phyloP scores from a whole-genome alignment of 2,888 invertebrate genomes.

The Marronus borbonicus region DNA sequence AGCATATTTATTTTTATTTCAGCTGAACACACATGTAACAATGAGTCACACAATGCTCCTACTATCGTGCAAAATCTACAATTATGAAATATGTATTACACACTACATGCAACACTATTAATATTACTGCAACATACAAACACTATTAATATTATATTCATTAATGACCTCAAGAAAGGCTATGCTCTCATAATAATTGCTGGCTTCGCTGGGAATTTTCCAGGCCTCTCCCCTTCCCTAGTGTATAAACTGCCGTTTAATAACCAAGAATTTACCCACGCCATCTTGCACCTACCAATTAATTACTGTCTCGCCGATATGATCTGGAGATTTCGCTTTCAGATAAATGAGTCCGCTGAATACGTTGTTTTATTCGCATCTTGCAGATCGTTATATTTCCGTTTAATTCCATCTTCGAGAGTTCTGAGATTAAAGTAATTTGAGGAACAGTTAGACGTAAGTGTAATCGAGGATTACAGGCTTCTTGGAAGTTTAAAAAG shows the following conservation, averaged over 20 bases:
- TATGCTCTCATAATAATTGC: neutral
- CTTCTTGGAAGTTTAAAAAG: neutral
- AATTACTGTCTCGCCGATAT: conserved; percentile 38
- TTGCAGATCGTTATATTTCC: neutral
- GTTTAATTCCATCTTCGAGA: neutral
- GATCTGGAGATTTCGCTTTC: conserved; percentile 35
- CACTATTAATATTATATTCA: neutral
- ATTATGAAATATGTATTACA: no score
- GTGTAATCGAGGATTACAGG: neutral
- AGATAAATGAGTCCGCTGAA: conserved; percentile 15
- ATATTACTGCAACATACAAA: no score
- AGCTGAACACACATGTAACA: no score
- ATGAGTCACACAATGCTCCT: no score
- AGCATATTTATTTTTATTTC: no score
- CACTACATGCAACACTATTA: no score
- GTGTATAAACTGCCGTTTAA: conserved; percentile 19
- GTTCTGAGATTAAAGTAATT: neutral
- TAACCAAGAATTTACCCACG: neutral
- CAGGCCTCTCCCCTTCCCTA: neutral
- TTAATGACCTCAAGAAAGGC: neutral
- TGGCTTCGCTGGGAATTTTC: neutral
- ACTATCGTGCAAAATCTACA: no score
- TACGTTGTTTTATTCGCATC: conserved; percentile 19
- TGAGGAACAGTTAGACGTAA: neutral
- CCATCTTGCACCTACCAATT: conserved; percentile 16